phyloP scores from a whole-genome alignment of 2,797 vertebrate species.

The Coilia nasus region DNA sequence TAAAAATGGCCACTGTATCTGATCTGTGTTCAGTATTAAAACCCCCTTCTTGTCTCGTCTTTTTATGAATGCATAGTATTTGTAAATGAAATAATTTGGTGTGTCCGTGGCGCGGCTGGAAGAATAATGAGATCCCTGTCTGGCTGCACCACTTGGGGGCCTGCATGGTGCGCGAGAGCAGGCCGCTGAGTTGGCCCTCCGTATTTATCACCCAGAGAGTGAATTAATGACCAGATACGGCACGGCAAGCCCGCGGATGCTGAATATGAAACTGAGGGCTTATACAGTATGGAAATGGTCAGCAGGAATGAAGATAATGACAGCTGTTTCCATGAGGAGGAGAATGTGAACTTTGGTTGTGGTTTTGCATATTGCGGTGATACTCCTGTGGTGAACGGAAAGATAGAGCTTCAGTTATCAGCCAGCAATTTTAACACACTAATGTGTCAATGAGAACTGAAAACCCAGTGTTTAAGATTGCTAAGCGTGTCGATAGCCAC shows the following conservation, averaged over 20 bases:
- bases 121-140: too few relatives aligned
- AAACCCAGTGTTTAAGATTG: too few relatives aligned
- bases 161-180: not conserved
- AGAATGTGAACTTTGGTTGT: not conserved
- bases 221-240: conserved; percentile 55
- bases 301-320: conserved; percentile 64
- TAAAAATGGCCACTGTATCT: not conserved
- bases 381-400: not conserved
- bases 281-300: conserved; percentile 59
- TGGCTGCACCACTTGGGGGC: too few relatives aligned
- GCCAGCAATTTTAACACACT: too few relatives aligned
- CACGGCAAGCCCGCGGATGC: conserved; percentile 58
- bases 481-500: too few relatives aligned
- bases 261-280: conserved; percentile 67
- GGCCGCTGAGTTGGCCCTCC: not conserved
- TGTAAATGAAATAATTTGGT: not conserved
- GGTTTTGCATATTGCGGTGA: not conserved
- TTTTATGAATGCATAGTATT: not conserved
- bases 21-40: not conserved
- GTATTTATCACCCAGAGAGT: not conserved
- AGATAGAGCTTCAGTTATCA: not conserved
- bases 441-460: too few relatives aligned
- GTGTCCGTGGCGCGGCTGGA: not conserved
- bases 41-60: not conserved
- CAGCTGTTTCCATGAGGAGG: conserved; percentile 12